Base-by-base conservation (phyloP, 2,113 vertebrate genomes). In the Psephotus haematonotus region DNA sequence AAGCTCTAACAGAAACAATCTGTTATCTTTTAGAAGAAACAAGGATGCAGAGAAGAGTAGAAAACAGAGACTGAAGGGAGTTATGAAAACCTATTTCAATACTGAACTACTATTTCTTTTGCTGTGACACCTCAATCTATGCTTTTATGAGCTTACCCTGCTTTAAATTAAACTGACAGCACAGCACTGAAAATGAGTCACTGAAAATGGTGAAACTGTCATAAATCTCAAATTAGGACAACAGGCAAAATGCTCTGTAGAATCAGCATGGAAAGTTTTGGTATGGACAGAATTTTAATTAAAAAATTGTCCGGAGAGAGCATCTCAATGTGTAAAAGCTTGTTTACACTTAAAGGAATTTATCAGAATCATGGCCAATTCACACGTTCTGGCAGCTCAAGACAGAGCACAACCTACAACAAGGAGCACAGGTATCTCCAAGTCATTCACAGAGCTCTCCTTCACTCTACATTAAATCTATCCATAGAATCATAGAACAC, bases 131-230 rank as follows among this genome's bases (percentile, higher is more conserved):
- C 78, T 96, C 88, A 81, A 87, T 90, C 86, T 95, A 55, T 44
- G 57, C 53, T 96, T 97, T 94, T 68, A 88, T 90, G 72, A 35
- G 43, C 35, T 88, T 95, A 55, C 43, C 46, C 69, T 86, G 69
- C 82, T 97, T 97, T 95, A 97, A 96, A 96, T 97, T 96, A 94
- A 97, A 80, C 80, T 94, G 84, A 55, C 86, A 92, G 60, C 75
- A 87, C 5, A 76, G 49, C 63, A 60, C 47, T 62, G 43, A 92
- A 91, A 96, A 87, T 25, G 31, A 88, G 35, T 87, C 88, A 94
- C n/a, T 93, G 82, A 82, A 95, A 95, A 60, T 63, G 65, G 69
- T 86, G 93, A 96, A 91, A 55, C 47, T 92, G 94, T 87, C 72
- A 82, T 90, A 91, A 87, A 87, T 96, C 84, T 94, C 70, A 95